Evolutionary conservation across 2,113 vertebrate genomes (phyloP).

Genomic region (Muntiacus muntjak): DNA sequence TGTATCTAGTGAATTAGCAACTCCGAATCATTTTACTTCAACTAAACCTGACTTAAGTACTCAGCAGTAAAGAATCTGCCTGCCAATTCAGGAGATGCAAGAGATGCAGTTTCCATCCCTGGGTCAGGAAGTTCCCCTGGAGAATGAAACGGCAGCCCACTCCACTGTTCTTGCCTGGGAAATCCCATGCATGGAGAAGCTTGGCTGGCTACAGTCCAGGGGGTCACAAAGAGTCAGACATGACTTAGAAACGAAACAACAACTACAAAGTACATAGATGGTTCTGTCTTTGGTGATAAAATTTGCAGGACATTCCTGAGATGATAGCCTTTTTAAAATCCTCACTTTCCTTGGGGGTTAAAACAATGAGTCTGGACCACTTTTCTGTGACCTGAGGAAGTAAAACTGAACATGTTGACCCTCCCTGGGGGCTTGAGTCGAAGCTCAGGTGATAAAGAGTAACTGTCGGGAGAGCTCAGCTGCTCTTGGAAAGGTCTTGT

Average conservation of each 20-base stretch:
- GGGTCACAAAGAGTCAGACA: not conserved
- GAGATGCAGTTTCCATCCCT: not conserved
- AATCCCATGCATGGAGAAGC: not conserved
- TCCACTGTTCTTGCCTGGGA: not conserved
- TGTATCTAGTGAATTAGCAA: not conserved
- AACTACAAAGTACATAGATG: not conserved
- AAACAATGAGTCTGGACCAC: not conserved
- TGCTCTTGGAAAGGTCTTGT: rapidly evolving
- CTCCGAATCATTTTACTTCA: not conserved
- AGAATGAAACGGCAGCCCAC: not conserved
- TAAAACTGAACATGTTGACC: no score
- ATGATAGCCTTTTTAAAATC: not conserved
- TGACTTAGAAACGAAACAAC: not conserved
- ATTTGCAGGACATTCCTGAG: not conserved
- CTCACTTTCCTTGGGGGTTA: not conserved
- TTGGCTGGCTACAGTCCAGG: not conserved
- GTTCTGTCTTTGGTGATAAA: not conserved
- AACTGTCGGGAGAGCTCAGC: not conserved
- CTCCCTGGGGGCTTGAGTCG: rapidly evolving
- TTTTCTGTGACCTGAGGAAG: not conserved
- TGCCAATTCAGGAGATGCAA: not conserved
- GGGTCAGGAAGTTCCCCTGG: not conserved
- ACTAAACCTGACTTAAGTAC: not conserved
- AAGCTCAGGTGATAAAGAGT: no score
- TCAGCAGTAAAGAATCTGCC: not conserved